These are phyloP conservation scores for Ptychochromis oligacanthus DNA, from an alignment of 2,113 vertebrate genomes.

Conservation along the genomic window DNA sequence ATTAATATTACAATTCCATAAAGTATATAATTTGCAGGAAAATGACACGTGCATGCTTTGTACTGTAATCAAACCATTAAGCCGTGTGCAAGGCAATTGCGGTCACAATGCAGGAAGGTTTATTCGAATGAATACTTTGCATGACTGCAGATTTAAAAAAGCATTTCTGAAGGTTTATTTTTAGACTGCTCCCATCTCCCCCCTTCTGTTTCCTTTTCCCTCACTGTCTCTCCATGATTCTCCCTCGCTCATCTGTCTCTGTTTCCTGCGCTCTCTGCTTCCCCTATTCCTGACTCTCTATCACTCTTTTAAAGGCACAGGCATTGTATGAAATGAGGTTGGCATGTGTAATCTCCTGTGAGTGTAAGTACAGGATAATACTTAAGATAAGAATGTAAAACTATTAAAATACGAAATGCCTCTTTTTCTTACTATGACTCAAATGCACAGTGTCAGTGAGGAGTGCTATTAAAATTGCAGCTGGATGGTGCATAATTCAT, in stretches of 20 bases:
- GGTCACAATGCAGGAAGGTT: constrained; percentile 54
- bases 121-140: constrained; percentile 76
- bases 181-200: constrained; percentile 75
- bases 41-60: background rate
- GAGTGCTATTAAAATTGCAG: constrained; percentile 66
- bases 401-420: constrained; percentile 58
- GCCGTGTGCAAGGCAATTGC: background rate
- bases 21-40: constrained; percentile 13
- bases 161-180: constrained; percentile 79
- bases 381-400: constrained; percentile 64
- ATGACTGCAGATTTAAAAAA: constrained; percentile 77
- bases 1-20: constrained; percentile 42
- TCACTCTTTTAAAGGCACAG: constrained; percentile 74
- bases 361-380: constrained; percentile 63
- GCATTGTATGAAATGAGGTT: constrained; percentile 57
- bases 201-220: constrained; percentile 59
- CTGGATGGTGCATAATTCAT: constrained; percentile 70
- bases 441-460: constrained; percentile 61
- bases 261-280: constrained; percentile 57
- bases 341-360: constrained; percentile 52
- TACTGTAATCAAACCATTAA: background rate
- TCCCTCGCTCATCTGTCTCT: constrained; percentile 65
- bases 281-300: constrained; percentile 52
- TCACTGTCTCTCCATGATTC: constrained; percentile 66
- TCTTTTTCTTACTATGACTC: constrained; percentile 56